phyloP scores from a whole-genome alignment of 2,113 vertebrate species.

The Chlorocebus sabaeus region DNA sequence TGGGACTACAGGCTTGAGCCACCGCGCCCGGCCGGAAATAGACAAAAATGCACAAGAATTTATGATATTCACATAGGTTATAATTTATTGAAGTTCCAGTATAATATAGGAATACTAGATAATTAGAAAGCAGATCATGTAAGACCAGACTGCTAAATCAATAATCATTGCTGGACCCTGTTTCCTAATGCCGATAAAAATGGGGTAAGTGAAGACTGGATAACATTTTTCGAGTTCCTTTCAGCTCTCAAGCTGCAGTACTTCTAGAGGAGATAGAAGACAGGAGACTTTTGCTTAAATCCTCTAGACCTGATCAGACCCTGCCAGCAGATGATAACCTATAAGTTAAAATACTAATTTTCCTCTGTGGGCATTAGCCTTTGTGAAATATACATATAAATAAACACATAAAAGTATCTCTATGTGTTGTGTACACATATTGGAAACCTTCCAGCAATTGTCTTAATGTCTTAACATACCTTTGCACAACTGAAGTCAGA shows the following conservation, averaged over 20 bases:
- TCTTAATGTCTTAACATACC: conserved; percentile 66
- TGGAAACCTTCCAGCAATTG: conserved; percentile 7
- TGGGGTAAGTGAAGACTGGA: neutral
- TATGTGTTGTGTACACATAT: neutral
- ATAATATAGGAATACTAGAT: neutral
- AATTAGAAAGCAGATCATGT: neutral
- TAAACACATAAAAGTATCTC: neutral
- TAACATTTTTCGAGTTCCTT: conserved; percentile 35
- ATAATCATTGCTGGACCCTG: neutral
- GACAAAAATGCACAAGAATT: conserved; percentile 38
- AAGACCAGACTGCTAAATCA: neutral
- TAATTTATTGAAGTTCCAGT: neutral
- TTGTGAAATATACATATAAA: conserved; percentile 12
- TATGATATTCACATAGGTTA: neutral
- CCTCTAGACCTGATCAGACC: neutral
- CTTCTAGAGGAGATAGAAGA: neutral
- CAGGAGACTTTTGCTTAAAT: neutral
- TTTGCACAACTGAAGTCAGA: conserved; percentile 69
- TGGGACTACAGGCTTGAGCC: too few species aligned
- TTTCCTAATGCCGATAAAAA: neutral
- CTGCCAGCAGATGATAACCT: conserved; percentile 15
- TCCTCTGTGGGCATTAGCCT: neutral
- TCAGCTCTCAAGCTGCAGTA: conserved; percentile 10
- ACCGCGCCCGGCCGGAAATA: neutral
- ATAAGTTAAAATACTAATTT: neutral